Evolutionary conservation across 2,113 vertebrate genomes (phyloP).

Genomic region (Misgurnus anguillicaudatus): DNA sequence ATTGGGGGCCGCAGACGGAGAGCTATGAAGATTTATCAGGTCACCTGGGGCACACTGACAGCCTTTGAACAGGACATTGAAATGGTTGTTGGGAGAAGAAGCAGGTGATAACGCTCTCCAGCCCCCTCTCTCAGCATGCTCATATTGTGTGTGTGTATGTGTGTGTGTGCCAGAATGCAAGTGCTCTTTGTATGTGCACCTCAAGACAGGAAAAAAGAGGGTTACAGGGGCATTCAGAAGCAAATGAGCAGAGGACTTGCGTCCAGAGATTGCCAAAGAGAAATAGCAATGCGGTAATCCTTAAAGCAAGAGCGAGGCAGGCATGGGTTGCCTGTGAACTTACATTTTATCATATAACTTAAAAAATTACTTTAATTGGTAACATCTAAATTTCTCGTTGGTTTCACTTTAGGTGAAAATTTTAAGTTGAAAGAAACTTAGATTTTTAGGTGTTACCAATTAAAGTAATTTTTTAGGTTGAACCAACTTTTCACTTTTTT

Average conservation of each 20-base stretch:
- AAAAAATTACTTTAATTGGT: no score
- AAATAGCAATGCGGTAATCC: conserved; percentile 45
- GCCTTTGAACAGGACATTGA: conserved; percentile 55
- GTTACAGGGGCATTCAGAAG: conserved; percentile 62
- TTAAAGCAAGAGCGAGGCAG: conserved; percentile 32
- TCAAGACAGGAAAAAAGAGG: conserved; percentile 53
- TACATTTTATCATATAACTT: conserved; percentile 8
- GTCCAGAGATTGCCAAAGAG: conserved; percentile 49
- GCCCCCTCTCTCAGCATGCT: conserved; percentile 48
- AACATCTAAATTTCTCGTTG: no score
- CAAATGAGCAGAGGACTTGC: conserved; percentile 58
- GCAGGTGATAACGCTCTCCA: conserved; percentile 58
- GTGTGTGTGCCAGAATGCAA: conserved; percentile 54
- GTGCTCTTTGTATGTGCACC: conserved; percentile 56
- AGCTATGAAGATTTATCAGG: conserved; percentile 57
- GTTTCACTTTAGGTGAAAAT: no score
- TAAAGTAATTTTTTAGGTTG: no score
- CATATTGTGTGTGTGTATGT: conserved; percentile 52
- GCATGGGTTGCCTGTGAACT: conserved; percentile 30
- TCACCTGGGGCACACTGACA: conserved; percentile 58
- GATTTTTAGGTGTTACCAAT: no score
- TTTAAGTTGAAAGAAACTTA: no score
- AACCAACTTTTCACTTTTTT: no score
- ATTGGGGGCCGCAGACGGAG: conserved; percentile 43
- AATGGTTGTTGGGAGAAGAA: conserved; percentile 50